phyloP scores from a whole-genome alignment of 23 tunicate species.

The Oikopleura dioica region DNA sequence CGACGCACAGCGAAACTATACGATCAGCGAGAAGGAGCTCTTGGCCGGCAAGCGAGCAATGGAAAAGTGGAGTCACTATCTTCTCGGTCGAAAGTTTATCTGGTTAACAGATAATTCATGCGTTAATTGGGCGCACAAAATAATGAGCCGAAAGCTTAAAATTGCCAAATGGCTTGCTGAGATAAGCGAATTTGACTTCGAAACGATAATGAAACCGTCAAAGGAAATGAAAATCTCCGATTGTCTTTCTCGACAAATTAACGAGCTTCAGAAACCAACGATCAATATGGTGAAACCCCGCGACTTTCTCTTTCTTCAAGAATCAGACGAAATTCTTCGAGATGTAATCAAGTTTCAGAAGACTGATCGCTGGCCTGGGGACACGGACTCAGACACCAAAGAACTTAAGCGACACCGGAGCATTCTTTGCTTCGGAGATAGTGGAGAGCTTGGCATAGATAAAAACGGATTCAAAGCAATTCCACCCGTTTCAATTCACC shows the following conservation, averaged over 20 bases:
- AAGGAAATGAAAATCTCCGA: not conserved
- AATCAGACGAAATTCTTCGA: not conserved
- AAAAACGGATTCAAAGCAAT: not conserved
- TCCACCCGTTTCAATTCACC: not conserved
- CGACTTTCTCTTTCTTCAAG: not conserved
- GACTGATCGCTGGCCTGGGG: not conserved
- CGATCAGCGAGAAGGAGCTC: not conserved
- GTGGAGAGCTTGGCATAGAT: not conserved
- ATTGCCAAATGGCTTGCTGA: not conserved
- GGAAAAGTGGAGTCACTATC: not conserved
- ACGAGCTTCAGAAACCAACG: not conserved
- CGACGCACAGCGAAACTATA: not conserved
- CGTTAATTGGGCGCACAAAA: not conserved
- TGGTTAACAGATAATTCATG: not conserved
- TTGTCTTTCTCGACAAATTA: not conserved
- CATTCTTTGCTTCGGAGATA: not conserved
- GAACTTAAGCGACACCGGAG: not conserved
- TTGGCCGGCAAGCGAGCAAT: not conserved
- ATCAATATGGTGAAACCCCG: not conserved
- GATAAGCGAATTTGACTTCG: not conserved
- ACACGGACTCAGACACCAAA: not conserved
- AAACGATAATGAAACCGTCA: not conserved
- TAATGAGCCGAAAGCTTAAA: not conserved
- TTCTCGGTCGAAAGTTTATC: not conserved
- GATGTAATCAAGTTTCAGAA: not conserved